These are phyloP conservation scores for Fragum fragum DNA, from an alignment of 2,888 invertebrate genomes.

Conservation along the genomic window DNA sequence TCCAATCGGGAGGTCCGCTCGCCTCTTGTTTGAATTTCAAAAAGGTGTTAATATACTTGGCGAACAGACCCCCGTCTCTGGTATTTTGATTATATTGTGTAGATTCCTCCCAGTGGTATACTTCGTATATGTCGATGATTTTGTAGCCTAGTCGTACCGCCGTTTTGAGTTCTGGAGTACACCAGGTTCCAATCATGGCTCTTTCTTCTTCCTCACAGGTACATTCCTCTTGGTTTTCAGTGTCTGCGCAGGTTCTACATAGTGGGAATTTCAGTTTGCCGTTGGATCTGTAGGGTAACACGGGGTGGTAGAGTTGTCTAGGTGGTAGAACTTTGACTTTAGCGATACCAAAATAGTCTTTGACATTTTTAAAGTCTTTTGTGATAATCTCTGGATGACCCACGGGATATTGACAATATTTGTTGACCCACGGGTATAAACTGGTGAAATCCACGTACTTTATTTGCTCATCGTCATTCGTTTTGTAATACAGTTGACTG, in stretches of 20 bases:
- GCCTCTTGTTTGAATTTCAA: conserved; percentile 55
- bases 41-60: conserved; percentile 76
- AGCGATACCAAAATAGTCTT: conserved; percentile 53
- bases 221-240: conserved; percentile 73
- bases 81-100: conserved; percentile 60
- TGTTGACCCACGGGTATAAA: conserved; percentile 70
- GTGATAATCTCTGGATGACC: conserved; percentile 70
- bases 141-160: conserved; percentile 78
- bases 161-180: conserved; percentile 79
- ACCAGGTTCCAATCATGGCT: conserved; percentile 81
- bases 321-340: conserved; percentile 47
- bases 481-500: conserved; percentile 66
- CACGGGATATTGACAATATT: conserved; percentile 70
- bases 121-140: conserved; percentile 80
- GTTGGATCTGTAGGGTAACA: conserved; percentile 76
- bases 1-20: conserved; percentile 61
- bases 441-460: conserved; percentile 66
- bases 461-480: conserved; percentile 58
- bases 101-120: conserved; percentile 77
- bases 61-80: conserved; percentile 73
- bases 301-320: conserved; percentile 43
- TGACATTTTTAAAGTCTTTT: conserved; percentile 37
- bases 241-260: conserved; percentile 76
- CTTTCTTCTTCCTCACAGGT: conserved; percentile 76
- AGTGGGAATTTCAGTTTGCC: conserved; percentile 83